Evolutionary conservation across 2,888 invertebrate species (phyloP), one percentile per base, ranked within the genome.

Genomic region (Globia sparganii): DNA sequence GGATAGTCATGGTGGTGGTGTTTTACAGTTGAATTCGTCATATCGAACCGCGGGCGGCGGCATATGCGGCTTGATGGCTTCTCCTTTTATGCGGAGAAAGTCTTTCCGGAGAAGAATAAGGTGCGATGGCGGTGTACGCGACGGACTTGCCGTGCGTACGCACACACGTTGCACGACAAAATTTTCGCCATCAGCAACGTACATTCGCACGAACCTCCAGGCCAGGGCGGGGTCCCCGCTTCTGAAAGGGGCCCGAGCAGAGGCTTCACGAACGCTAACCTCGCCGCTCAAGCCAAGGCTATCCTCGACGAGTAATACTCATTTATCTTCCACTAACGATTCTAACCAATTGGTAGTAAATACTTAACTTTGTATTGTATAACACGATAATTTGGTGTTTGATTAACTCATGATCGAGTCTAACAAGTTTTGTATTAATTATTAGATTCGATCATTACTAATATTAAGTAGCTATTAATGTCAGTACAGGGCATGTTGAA

Each of bases 1-100:
- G 88, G 91, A 89, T 89, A 90, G 88, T 91, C 91, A 95, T 86
- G 87, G 90, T 89, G 88, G 83, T 91, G 90, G 90, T 94, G 88
- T 94, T 94, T 97, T 96, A 82, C 96, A 97, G 97, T 96, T 88
- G 96, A 97, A 92, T 97, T 96, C 95, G 96, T 97, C 94, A 97
- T 97, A 92, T 96, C 97, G 80, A 97, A 97, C 88, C 95, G 97
- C 56, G 97, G 97, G 56, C 93, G 96, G 81, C 93, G 97, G 83
- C 97, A 97, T 87, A 96, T 97, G 96, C 95, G 96, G 82, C 94
- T 97, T 80, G 94, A 93, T 78, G 97, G 97, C 74, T 97, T 96
- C 89, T 95, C 97, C 59, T 97, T 97, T 92, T 97, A 97, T 85
- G 97, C 97, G 72, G 97, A 97, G 92, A 97, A 97, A 91, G 96